Conservation (phyloP, 2,888 invertebrate genomes). For the Nesidiocoris tenuis region DNA sequence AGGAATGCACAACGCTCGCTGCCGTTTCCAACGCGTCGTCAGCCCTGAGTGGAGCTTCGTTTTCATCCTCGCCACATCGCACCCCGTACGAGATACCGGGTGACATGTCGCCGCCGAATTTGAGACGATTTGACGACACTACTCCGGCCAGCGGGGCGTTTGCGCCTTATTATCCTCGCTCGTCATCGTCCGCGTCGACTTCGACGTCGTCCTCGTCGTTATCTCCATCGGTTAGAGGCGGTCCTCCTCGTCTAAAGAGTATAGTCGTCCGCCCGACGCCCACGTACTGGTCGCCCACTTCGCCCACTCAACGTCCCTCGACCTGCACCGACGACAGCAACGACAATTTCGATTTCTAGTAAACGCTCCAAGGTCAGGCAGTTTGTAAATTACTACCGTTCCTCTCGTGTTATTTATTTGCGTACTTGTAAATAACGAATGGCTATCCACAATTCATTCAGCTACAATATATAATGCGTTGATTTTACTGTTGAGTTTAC, state of each 20-base stretch:
- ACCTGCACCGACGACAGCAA: not conserved
- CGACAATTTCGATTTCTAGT: not conserved
- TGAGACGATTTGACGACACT: conserved; percentile 12
- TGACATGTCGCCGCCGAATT: conserved; percentile 5
- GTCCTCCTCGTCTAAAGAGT: conserved; percentile 29
- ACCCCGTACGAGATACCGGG: not conserved
- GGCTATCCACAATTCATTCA: too few relatives aligned
- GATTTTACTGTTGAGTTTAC: too few relatives aligned
- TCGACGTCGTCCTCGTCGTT: not conserved
- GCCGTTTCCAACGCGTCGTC: not conserved
- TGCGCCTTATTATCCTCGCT: not conserved
- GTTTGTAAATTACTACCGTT: too few relatives aligned
- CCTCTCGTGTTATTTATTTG: too few relatives aligned
- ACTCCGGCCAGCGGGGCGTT: conserved; percentile 4
- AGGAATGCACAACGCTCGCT: not conserved
- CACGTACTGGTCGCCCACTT: not conserved
- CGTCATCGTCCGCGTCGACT: not conserved
- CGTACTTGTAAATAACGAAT: too few relatives aligned
- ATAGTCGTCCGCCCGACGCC: conserved; percentile 11
- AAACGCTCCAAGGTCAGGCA: too few relatives aligned
- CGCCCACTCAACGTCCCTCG: not conserved
- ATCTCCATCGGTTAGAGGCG: not conserved
- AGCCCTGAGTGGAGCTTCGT: not conserved
- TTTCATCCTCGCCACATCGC: not conserved
- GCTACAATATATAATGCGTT: too few relatives aligned